These are phyloP conservation scores for Candoia aspera DNA, from an alignment of 2,113 vertebrate species.

Conservation along the genomic window DNA sequence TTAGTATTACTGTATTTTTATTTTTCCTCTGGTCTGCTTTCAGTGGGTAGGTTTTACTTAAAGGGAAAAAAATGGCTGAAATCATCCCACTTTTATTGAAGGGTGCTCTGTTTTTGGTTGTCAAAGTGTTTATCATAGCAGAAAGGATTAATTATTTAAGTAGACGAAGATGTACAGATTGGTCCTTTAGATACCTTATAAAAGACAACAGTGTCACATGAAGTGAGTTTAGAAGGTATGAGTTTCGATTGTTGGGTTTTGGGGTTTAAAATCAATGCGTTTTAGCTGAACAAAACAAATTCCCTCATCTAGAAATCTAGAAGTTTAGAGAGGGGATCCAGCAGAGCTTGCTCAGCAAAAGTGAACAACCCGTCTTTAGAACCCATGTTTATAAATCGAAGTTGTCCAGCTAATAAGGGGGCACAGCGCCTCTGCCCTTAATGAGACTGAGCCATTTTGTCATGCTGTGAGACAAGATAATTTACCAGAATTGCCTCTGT, in stretches of 20 bases:
- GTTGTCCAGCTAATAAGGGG: not conserved
- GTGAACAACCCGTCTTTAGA: not conserved
- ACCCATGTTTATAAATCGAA: not conserved
- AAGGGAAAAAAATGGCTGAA: not conserved
- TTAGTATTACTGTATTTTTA: not conserved
- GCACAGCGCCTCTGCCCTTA: not conserved
- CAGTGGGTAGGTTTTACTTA: not conserved
- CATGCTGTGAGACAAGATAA: not conserved
- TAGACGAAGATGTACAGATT: not conserved
- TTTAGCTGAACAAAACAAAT: not conserved
- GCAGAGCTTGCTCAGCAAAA: not conserved
- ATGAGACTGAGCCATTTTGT: not conserved
- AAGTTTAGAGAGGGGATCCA: not conserved
- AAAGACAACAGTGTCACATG: not conserved
- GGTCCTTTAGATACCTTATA: not conserved
- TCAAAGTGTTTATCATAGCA: not conserved
- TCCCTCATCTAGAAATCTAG: not conserved
- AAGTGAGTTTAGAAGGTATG: not conserved
- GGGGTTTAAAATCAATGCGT: not conserved
- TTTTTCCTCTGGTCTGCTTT: not conserved
- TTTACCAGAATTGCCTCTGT: not conserved
- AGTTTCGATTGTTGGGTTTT: not conserved
- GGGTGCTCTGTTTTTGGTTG: not conserved
- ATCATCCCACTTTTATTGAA: not conserved
- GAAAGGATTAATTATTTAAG: not conserved